Base-by-base conservation (phyloP, 1,140 invertebrate species). In the Grapholita molesta region DNA sequence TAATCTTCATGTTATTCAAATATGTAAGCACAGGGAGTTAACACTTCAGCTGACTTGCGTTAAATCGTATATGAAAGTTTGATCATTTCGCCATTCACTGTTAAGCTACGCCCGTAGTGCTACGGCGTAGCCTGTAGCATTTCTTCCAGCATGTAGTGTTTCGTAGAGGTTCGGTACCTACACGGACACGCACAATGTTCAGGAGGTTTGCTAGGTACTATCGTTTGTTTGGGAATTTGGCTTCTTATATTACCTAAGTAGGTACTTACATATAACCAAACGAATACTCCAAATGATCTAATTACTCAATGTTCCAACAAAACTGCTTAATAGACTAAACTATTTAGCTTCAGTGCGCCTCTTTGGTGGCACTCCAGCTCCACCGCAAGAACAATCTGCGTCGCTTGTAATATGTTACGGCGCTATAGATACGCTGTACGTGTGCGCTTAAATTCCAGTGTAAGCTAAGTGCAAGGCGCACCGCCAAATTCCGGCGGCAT, bases 401-500 rank as follows among this genome's bases (percentile, higher is more conserved):
- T 55, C 67, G 64, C 72, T 72, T 68, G 68, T 73, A 67, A 67
- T 66, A 65, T 67, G 69, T 68, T 73, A 76, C 61, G 72, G 70
- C 61, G 69, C 64, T 18, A 28, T 61, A 33, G 64, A 55, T 57
- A 65, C 33, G 32, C 32, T 71, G 38, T 71, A 74, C 70, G 53
- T 72, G 75, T 81, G 71, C 77, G 72, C 71, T 75, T 55, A 75
- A 72, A 76, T 75, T 80, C 76, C 74, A 68, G 2, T 66, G 74
- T 68, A 68, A 79, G 73, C 71, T 80, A 71, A 84, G 77, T 80
- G 79, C 78, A 87, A 84, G 81, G 82, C 80, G 78, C 78, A 80
- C 84, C 85, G 82, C 83, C 83, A 83, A 89, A 89, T 88, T 90
- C 85, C 77, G 65, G 78, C 78, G 85, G 82, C 77, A 75, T 79